Percentiles rank a stretch among this genome's conserved stretches.
Evolutionary conservation across 1,140 invertebrate species (phyloP).

Genomic region (Drosophila tani): DNA sequence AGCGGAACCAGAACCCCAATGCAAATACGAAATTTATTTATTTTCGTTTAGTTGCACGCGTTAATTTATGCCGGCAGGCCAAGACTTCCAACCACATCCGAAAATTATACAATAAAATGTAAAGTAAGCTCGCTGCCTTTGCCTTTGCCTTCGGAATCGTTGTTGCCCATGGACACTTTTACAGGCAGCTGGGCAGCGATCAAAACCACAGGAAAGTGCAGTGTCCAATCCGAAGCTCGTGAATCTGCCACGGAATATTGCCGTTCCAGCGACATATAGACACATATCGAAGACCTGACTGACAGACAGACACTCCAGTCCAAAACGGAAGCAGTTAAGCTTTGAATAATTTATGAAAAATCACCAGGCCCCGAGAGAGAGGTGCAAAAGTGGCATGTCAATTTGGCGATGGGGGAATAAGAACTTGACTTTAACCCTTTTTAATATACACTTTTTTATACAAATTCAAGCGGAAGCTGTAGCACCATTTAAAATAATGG

Average conservation of each 20-base stretch:
- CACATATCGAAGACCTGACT: constrained; percentile 13
- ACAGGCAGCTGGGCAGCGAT: constrained; percentile 61
- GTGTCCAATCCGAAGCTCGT: constrained; percentile 44
- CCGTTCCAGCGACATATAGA: constrained; percentile 30
- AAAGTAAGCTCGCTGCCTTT: constrained; percentile 63
- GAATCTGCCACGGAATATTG: constrained; percentile 52
- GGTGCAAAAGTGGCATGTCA: constrained; percentile 74
- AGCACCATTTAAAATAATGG: not conserved
- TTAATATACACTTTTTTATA: not conserved
- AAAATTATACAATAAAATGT: constrained; percentile 84
- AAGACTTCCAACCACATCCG: constrained; percentile 69
- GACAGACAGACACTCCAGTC: constrained; percentile 41
- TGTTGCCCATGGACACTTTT: constrained; percentile 68
- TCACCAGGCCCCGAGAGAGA: constrained; percentile 27
- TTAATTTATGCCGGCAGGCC: constrained; percentile 70
- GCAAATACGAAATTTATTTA: constrained; percentile 79
- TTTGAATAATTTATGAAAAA: constrained; percentile 82
- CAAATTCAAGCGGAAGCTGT: not conserved
- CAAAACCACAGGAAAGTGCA: constrained; percentile 69
- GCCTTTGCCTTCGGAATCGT: constrained; percentile 39
- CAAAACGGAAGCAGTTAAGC: constrained; percentile 79
- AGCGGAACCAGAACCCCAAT: constrained; percentile 53
- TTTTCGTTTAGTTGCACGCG: constrained; percentile 79
- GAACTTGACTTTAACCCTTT: constrained; percentile 54
- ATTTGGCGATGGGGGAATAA: constrained; percentile 32